These are phyloP conservation scores for Empidonax traillii DNA, from an alignment of 2,113 vertebrate species.

Conservation along the genomic window DNA sequence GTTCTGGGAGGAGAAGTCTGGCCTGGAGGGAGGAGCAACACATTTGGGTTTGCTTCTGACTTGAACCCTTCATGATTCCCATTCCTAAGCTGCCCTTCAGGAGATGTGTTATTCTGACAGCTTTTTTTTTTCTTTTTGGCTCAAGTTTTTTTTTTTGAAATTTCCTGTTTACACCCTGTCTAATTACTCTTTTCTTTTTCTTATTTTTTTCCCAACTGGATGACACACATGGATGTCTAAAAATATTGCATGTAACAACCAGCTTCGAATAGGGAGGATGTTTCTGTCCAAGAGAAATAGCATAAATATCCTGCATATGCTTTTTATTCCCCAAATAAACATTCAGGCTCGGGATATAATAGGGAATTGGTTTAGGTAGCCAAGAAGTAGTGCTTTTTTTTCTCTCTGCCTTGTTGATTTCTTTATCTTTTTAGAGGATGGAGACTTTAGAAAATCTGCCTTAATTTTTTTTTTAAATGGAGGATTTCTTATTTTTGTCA, in stretches of 20 bases:
- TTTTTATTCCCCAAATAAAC: conserved; percentile 13
- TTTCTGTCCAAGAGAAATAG: conserved; percentile 34
- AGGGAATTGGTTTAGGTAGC: not conserved
- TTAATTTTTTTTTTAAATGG: not conserved
- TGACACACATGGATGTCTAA: conserved; percentile 62
- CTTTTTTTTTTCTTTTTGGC: not conserved
- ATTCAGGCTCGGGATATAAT: not conserved
- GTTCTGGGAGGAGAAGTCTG: not conserved
- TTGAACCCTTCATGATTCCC: not conserved
- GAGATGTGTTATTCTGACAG: not conserved
- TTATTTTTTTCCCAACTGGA: conserved; percentile 3
- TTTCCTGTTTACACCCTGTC: conserved; percentile 67
- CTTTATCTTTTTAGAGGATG: not conserved
- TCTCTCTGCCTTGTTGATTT: not conserved
- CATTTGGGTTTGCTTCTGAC: not conserved
- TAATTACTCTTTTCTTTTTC: conserved; percentile 18
- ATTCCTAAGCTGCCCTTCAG: not conserved
- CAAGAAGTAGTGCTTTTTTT: not conserved
- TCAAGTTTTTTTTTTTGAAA: not conserved
- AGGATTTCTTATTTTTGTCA: not conserved
- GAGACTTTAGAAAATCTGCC: not conserved
- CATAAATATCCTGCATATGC: conserved; percentile 53
- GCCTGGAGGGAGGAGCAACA: not conserved
- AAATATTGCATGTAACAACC: conserved; percentile 65
- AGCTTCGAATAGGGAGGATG: conserved; percentile 41